Percentiles rank a stretch among this genome's conserved stretches.
These are phyloP conservation scores for Drosophila persimilis DNA, from an alignment of 1,140 invertebrate genomes.

Conservation along the genomic window DNA sequence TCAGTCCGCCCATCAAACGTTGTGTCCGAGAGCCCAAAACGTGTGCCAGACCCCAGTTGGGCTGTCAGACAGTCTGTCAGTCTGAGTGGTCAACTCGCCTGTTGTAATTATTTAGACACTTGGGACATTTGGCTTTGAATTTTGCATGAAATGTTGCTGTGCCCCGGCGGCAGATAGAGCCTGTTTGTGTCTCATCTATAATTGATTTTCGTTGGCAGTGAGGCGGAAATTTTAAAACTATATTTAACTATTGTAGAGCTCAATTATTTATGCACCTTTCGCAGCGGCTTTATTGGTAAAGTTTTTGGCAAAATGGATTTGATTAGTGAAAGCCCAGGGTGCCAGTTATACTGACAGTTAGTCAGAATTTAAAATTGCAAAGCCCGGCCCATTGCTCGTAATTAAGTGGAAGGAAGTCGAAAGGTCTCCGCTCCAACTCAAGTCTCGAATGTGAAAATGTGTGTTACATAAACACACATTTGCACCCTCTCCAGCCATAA, in stretches of 20 bases:
- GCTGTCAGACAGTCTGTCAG: conserved; percentile 25
- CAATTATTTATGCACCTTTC: conserved; percentile 58
- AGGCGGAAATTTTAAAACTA: conserved; percentile 46
- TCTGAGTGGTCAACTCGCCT: conserved; percentile 48
- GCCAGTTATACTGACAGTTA: conserved; percentile 38
- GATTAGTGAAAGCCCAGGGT: conserved; percentile 39
- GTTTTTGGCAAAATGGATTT: conserved; percentile 31
- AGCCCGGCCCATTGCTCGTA: conserved; percentile 17
- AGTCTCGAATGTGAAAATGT: conserved; percentile 33
- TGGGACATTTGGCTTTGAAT: conserved; percentile 63
- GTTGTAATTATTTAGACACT: conserved; percentile 70
- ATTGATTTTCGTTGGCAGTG: conserved; percentile 58
- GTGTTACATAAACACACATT: conserved; percentile 27
- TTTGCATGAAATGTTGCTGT: conserved; percentile 61
- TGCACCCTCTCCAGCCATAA: conserved; percentile 1
- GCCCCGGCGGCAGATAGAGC: conserved; percentile 45
- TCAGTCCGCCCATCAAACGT: conserved; percentile 8
- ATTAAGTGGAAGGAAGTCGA: conserved; percentile 39
- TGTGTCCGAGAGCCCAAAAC: conserved; percentile 24
- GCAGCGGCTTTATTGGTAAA: conserved; percentile 50
- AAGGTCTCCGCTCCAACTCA: conserved; percentile 17
- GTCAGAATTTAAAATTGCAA: conserved; percentile 21
- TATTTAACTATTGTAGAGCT: conserved; percentile 56
- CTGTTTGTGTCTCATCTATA: conserved; percentile 63
- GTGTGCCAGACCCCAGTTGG: conserved; percentile 18